Evolutionary conservation across 2,888 invertebrate genomes (phyloP).

Genomic region (Timema cristinae): DNA sequence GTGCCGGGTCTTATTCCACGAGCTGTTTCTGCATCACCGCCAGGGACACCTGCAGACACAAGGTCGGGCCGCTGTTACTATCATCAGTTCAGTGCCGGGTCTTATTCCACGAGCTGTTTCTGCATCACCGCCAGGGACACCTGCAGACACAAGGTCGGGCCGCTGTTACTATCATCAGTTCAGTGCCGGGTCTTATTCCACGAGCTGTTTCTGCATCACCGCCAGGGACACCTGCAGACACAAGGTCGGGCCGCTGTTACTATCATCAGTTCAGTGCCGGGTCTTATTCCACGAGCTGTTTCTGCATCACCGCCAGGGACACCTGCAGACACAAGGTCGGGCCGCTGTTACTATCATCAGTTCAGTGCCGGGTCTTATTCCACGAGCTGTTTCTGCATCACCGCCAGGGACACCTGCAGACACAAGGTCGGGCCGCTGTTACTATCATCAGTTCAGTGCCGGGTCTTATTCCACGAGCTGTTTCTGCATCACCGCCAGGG

Average conservation of each 20-base stretch:
- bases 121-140: conserved; percentile 59
- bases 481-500: conserved; percentile 62
- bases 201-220: conserved; percentile 63
- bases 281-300: conserved; percentile 51
- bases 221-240: conserved; percentile 47
- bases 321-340: conserved; percentile 18
- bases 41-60: conserved; percentile 42
- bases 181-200: too few species aligned
- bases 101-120: conserved; percentile 55
- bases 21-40: conserved; percentile 63
- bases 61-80: too few species aligned
- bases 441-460: too few species aligned
- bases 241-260: too few species aligned
- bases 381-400: conserved; percentile 64
- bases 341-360: too few species aligned
- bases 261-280: too few species aligned
- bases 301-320: conserved; percentile 61
- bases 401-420: conserved; percentile 48
- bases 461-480: conserved; percentile 47
- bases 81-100: too few species aligned
- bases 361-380: too few species aligned
- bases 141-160: too few species aligned
- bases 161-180: too few species aligned
- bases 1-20: too few species aligned
- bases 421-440: too few species aligned